These are phyloP conservation scores for Ylistrum balloti DNA, from an alignment of 1,140 invertebrate genomes.

Conservation along the genomic window DNA sequence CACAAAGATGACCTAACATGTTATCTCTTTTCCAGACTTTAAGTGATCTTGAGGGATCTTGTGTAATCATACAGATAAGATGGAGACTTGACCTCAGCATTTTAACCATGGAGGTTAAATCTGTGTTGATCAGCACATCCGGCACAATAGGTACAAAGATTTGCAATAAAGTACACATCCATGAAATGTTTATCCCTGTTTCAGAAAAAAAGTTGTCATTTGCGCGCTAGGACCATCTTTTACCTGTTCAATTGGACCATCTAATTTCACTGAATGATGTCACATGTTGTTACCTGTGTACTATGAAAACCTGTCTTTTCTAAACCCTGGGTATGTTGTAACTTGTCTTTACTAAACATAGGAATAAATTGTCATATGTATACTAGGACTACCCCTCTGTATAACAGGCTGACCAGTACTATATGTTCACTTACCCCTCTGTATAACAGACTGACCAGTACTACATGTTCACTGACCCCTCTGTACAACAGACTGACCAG, in stretches of 20 bases:
- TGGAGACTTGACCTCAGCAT: background rate
- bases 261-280: background rate
- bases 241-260: background rate
- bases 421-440: no score
- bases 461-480: no score
- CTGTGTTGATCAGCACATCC: background rate
- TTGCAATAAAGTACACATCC: no score
- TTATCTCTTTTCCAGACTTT: background rate
- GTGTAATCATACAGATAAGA: background rate
- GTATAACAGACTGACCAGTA: no score
- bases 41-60: slow-evolving; percentile 8
- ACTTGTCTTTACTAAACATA: no score
- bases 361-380: no score
- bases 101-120: background rate
- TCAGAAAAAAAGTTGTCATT: background rate
- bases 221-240: background rate
- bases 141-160: no score
- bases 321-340: background rate
- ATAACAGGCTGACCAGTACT: no score
- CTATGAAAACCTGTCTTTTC: background rate
- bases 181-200: background rate
- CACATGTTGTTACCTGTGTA: background rate
- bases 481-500: no score
- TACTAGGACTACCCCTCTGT: no score
- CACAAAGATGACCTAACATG: background rate